Evolutionary conservation across 2,113 vertebrate species (phyloP).

Genomic region (Silurus asotus): DNA sequence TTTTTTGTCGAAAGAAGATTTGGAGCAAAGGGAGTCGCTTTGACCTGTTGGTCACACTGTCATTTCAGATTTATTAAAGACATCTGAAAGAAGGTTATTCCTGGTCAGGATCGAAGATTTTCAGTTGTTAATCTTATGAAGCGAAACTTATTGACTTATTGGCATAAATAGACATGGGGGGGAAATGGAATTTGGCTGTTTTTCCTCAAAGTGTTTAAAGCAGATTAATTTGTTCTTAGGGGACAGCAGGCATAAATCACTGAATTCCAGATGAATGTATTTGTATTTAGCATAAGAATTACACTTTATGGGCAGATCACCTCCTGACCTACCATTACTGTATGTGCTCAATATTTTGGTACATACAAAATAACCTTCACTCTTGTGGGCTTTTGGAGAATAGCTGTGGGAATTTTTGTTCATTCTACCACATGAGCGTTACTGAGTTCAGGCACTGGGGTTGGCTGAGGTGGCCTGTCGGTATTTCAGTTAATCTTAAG

Average conservation of each 20-base stretch:
- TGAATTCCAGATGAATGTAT: not conserved
- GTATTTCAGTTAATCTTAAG: not conserved
- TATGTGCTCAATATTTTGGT: not conserved
- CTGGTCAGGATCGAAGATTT: conserved; percentile 1
- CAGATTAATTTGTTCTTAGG: not conserved
- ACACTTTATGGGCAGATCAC: not conserved
- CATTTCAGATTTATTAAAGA: conserved; percentile 35
- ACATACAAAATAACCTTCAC: not conserved
- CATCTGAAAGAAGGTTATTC: conserved; percentile 4
- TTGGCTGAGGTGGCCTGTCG: not conserved
- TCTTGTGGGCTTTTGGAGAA: not conserved
- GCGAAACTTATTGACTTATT: not conserved
- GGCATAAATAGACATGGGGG: not conserved
- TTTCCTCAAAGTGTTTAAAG: not conserved
- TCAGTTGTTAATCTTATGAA: not conserved
- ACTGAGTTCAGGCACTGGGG: not conserved
- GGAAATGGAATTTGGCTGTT: conserved; percentile 18
- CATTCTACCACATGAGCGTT: not conserved
- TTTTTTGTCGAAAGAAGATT: conserved; percentile 20
- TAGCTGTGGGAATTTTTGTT: not conserved
- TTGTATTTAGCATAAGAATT: not conserved
- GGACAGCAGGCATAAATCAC: not conserved
- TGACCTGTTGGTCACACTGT: not conserved
- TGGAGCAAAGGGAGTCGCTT: conserved; percentile 1
- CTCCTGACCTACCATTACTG: not conserved